These are phyloP conservation scores for Hycleus cichorii DNA, from an alignment of 1,140 invertebrate species.

Conservation along the genomic window DNA sequence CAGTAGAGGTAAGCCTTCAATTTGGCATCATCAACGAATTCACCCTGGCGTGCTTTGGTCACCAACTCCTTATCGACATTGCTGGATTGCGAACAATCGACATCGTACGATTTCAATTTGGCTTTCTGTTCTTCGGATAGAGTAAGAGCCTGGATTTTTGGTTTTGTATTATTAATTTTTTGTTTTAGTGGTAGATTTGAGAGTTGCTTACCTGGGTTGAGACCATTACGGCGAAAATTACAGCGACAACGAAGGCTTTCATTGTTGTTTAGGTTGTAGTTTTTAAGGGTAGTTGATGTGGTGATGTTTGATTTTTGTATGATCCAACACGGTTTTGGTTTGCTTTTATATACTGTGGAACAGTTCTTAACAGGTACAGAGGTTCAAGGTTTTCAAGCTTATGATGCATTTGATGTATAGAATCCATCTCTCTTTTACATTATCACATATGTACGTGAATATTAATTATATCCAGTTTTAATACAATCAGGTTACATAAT, in stretches of 20 bases:
- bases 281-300: neutral
- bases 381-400: neutral
- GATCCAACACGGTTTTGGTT: neutral
- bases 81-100: constrained; percentile 41
- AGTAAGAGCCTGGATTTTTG: constrained; percentile 1
- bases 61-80: constrained; percentile 38
- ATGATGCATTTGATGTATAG: neutral
- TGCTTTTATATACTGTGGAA: neutral
- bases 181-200: neutral
- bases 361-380: neutral
- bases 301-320: neutral
- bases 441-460: too few species aligned
- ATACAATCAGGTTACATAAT: neutral
- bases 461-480: neutral
- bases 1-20: constrained; percentile 43
- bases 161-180: neutral
- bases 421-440: too few species aligned
- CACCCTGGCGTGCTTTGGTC: constrained; percentile 39
- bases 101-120: constrained; percentile 43
- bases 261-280: neutral
- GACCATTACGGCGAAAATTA: constrained; percentile 3
- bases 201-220: constrained; percentile 1
- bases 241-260: neutral
- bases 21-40: constrained; percentile 39
- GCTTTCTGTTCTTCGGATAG: constrained; percentile 46